Conservation (phyloP, 2,797 vertebrate genomes). For the Pangasius mekongensis region DNA sequence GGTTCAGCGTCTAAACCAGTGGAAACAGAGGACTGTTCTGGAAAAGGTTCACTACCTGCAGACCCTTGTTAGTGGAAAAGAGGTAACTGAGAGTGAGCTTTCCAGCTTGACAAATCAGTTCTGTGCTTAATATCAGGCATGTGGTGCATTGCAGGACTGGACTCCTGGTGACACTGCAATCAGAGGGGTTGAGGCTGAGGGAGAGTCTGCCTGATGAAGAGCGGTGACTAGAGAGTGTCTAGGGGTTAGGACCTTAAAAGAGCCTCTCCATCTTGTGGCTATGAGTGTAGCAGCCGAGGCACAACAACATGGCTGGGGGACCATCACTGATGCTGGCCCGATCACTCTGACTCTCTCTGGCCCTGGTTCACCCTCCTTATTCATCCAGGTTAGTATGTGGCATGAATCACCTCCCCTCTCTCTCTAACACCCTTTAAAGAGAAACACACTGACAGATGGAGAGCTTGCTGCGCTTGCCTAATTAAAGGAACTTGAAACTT, state of each 20-base stretch:
- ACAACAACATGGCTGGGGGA: background rate
- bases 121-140: slow-evolving; percentile 10
- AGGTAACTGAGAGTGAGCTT: background rate
- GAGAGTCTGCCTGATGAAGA: slow-evolving; percentile 8
- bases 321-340: background rate
- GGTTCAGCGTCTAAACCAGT: background rate
- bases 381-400: slow-evolving; percentile 17
- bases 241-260: background rate
- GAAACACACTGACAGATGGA: slow-evolving; percentile 60
- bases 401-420: slow-evolving; percentile 26
- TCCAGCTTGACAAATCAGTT: slow-evolving; percentile 11
- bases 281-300: background rate
- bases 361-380: slow-evolving; percentile 20
- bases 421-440: slow-evolving; percentile 37
- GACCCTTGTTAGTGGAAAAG: background rate
- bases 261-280: slow-evolving; percentile 22
- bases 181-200: background rate
- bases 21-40: background rate
- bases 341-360: slow-evolving; percentile 20
- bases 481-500: slow-evolving; percentile 60
- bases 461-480: slow-evolving; percentile 55
- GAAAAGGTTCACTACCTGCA: background rate
- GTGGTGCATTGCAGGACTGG: slow-evolving; percentile 7
- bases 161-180: background rate
- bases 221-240: background rate